Evolutionary conservation across 2,888 invertebrate genomes (phyloP).

Genomic region (Pyralis farinalis): DNA sequence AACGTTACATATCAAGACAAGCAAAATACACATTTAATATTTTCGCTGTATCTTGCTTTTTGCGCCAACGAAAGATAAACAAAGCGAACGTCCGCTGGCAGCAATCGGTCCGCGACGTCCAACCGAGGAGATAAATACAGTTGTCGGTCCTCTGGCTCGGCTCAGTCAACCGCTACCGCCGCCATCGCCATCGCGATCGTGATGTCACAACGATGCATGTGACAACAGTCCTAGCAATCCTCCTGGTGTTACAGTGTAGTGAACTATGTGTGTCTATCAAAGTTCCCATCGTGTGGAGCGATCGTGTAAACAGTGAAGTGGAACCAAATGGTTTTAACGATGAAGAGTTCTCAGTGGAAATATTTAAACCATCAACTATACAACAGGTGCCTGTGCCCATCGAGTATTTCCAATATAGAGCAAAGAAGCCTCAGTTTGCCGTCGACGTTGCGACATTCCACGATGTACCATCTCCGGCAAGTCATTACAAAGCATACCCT

Average conservation of each 20-base stretch:
- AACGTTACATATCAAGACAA: too few species aligned
- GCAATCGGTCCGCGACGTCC: conserved; percentile 68
- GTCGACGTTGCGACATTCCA: conserved; percentile 60
- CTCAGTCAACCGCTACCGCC: conserved; percentile 63
- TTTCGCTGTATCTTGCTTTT: conserved; percentile 11
- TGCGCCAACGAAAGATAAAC: conserved; percentile 35
- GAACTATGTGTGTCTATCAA: conserved; percentile 55
- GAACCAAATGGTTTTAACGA: conserved; percentile 19
- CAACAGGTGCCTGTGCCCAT: conserved; percentile 37
- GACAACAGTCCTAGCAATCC: conserved; percentile 37
- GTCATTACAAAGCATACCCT: conserved; percentile 54
- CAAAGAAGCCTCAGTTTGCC: conserved; percentile 65
- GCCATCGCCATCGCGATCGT: conserved; percentile 46
- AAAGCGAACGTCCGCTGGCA: conserved; percentile 55
- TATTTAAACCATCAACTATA: conserved; percentile 23
- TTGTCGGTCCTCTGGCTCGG: conserved; percentile 49
- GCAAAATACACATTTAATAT: conserved; percentile 29
- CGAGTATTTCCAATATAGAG: conserved; percentile 64
- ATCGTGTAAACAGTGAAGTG: conserved; percentile 57
- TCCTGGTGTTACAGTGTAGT: conserved; percentile 54
- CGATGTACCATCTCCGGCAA: conserved; percentile 56
- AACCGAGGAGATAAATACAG: conserved; percentile 77
- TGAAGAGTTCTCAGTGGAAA: conserved; percentile 33
- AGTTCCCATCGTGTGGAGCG: conserved; percentile 59
- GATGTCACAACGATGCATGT: conserved; percentile 67